Evolutionary conservation across 2,888 invertebrate genomes (phyloP), one percentile per base, ranked within the genome.

Genomic region (Amiota communis): DNA sequence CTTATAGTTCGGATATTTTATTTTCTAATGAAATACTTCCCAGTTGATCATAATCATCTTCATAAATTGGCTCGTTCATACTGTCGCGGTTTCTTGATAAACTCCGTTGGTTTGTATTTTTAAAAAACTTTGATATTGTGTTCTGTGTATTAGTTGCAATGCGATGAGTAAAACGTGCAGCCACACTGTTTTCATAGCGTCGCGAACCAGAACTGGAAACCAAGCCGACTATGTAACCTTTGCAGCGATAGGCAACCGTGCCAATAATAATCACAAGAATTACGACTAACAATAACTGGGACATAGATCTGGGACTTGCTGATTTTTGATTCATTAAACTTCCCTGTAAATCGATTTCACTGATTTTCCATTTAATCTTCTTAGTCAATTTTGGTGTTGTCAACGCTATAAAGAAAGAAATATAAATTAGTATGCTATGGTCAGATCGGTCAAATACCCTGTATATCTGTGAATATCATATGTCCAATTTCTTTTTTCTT

Each of bases 231-330:
- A 72, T n/a, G n/a, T 51, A 51, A 23, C 46, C 13, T n/a, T 17
- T 56, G 76, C 80, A 79, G 23, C 79, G 78, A 51, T 82, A 74
- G 1, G 53, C 12, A 1, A 81, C n/a, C n/a, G 72, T 76, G 51
- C 15, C 74, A 6, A 75, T 46, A 8, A 75, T 36, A 2, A 79
- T 61, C 67, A 77, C 65, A n/a, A 82, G 47, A 8, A 78, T 46
- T 6, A 78, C 70, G 61, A 61, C 47, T 20, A 86, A 57, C 46
- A 80, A 68, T 0, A 78, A 9, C 11, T 63, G 68, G 64, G 77
- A 72, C 73, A 83, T 76, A 13, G 73, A 13, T 2, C 76, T 68
- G 0, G 74, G 75, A 4, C 76, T 71, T 70, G 70, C 71, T 12
- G 77, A 23, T 53, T 56, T 13, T 48, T 56, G 74, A 17, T 63